Base-by-base conservation (phyloP, 1,140 invertebrate species). In the Plectrocnemia conspersa region DNA sequence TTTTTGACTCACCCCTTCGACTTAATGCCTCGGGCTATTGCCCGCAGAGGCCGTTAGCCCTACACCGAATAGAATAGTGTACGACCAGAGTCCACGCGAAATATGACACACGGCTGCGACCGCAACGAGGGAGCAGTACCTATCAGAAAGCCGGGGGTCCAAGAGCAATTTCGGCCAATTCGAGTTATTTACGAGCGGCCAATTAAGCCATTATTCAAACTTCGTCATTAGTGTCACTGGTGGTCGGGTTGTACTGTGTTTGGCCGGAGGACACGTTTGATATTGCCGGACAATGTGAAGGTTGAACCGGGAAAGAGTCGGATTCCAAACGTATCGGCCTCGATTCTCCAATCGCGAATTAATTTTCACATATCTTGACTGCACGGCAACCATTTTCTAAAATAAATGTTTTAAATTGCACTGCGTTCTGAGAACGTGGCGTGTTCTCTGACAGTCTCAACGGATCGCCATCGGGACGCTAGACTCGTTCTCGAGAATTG, bases 341-440 rank as follows among this genome's bases (percentile, higher is more conserved):
- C 27, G 27, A 29, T 29, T 29, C 27, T 29, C 6, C 27, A 29
- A n/a, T 29, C 27, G 27, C n/a, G 27, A n/a, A 29, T 7, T 6
- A 29, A 29, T n/a, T n/a, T 29, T 29, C 6, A 29, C n/a, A 29
- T 7, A 16, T 38, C 11, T 38, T 7, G 11, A 16, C 18, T 7
- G 6, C 35, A 16, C 6, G 18, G 4, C 44, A 25, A 29, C 48
- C 40, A 29, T 58, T 58, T 52, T 40, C 23, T 36, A 40, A 15
- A 35, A 53, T 55, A 55, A 54, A 52, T 46, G 50, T 45, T 50
- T 49, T n/a, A 60, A 56, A 59, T 56, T 60, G 58, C 54, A 56
- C 54, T 60, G n/a, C n/a, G n/a, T n/a, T 60, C 58, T 49, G 44
- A 40, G 58, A 60, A 60, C 25, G 52, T 60, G 58, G 48, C 58